Conservation (phyloP, 2,888 invertebrate species). For the Tethea ocularis region DNA sequence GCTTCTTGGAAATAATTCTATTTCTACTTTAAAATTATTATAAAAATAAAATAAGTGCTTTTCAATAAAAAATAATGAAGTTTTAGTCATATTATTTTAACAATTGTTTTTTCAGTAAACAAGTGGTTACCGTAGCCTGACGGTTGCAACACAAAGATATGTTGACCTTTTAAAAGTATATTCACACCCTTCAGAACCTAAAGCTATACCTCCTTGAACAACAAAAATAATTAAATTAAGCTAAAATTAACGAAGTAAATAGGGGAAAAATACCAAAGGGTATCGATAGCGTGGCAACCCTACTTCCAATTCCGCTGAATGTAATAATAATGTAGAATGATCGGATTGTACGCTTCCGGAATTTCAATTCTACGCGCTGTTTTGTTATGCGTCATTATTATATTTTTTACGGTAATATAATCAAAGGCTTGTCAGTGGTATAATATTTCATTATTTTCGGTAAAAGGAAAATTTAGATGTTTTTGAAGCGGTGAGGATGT, state of each 20-base stretch:
- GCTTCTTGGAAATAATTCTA: background rate
- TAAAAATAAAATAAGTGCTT: too few species aligned
- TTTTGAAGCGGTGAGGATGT: background rate
- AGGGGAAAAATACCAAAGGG: background rate
- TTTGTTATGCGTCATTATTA: conserved; percentile 15
- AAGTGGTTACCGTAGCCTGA: too few species aligned
- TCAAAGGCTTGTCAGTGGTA: conserved; percentile 35
- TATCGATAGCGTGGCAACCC: conserved; percentile 7
- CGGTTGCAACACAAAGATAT: too few species aligned
- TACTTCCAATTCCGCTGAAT: conserved; percentile 60
- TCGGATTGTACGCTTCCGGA: conserved; percentile 59
- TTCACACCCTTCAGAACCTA: too few species aligned
- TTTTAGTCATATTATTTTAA: too few species aligned
- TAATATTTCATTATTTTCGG: conserved; percentile 21
- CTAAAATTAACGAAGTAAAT: background rate
- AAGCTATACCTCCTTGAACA: too few species aligned
- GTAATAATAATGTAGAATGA: conserved; percentile 68
- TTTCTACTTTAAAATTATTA: too few species aligned
- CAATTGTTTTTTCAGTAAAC: too few species aligned
- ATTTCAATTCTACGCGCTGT: conserved; percentile 48
- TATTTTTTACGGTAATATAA: conserved; percentile 25
- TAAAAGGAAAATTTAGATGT: conserved; percentile 10
- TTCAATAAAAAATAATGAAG: too few species aligned
- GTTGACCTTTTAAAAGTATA: too few species aligned
- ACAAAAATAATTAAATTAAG: too few species aligned